Evolutionary conservation across 2,888 invertebrate species (phyloP).

Genomic region (Drosophila hamatofila): DNA sequence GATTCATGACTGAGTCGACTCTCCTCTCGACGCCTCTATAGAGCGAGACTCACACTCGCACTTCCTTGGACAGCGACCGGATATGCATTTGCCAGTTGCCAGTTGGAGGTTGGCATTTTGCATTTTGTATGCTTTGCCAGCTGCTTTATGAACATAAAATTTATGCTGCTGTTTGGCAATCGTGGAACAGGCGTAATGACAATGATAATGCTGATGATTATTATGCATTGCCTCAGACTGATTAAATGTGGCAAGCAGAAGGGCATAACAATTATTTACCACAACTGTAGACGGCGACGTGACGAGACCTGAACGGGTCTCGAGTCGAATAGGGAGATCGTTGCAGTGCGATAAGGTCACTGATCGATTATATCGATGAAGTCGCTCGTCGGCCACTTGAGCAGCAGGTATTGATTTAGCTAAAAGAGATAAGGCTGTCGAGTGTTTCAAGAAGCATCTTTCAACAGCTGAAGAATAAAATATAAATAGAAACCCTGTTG

Average conservation of each 20-base stretch:
- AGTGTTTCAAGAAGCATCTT: constrained; percentile 35
- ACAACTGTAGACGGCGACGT: constrained; percentile 19
- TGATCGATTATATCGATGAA: constrained; percentile 43
- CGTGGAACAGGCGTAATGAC: constrained; percentile 36
- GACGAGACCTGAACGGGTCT: constrained; percentile 27
- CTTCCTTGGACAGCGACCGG: constrained; percentile 73
- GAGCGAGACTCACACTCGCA: constrained; percentile 22
- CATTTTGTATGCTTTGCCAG: constrained; percentile 41
- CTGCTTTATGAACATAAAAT: constrained; percentile 49
- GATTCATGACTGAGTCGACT: constrained; percentile 61
- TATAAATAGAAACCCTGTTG: constrained; percentile 13
- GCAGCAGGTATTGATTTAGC: constrained; percentile 42
- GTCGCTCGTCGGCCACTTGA: constrained; percentile 23
- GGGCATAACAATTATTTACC: constrained; percentile 21
- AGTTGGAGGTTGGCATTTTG: constrained; percentile 41
- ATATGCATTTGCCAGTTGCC: constrained; percentile 67
- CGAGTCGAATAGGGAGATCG: neutral
- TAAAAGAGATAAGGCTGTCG: constrained; percentile 19
- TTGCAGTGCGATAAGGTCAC: constrained; percentile 51
- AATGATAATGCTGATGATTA: constrained; percentile 52
- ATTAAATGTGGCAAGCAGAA: constrained; percentile 57
- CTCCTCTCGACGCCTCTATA: constrained; percentile 22
- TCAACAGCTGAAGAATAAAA: constrained; percentile 29
- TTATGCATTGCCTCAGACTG: constrained; percentile 67
- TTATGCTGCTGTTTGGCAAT: constrained; percentile 44